Conservation (phyloP, 2,888 invertebrate species). For the Dryobota labecula region DNA sequence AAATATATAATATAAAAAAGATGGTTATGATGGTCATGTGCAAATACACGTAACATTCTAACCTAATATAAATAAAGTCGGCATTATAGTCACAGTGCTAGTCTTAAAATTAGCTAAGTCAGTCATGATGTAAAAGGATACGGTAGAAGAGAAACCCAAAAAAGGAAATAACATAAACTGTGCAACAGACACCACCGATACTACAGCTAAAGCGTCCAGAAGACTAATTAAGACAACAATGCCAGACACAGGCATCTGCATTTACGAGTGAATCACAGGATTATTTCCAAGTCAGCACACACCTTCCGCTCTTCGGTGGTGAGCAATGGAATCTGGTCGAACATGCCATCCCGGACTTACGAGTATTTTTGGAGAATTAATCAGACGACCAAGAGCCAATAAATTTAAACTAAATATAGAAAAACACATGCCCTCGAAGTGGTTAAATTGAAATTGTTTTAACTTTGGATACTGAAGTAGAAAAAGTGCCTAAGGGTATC, state of each 20-base stretch:
- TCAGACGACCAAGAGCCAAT: slow-evolving; percentile 48
- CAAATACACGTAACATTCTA: not conserved
- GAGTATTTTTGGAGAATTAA: slow-evolving; percentile 62
- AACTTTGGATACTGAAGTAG: slow-evolving; percentile 13
- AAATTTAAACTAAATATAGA: slow-evolving; percentile 49
- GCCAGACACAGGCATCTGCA: slow-evolving; percentile 38
- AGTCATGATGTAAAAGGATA: not conserved
- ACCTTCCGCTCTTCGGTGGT: slow-evolving; percentile 50
- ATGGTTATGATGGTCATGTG: not conserved
- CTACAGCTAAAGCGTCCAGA: slow-evolving; percentile 13
- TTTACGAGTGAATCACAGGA: slow-evolving; percentile 50
- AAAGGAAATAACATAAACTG: not conserved
- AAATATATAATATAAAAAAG: too few relatives aligned
- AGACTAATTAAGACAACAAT: slow-evolving; percentile 34
- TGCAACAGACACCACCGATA: not conserved
- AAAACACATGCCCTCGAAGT: slow-evolving; percentile 53
- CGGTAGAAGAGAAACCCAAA: not conserved
- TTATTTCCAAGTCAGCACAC: slow-evolving; percentile 41
- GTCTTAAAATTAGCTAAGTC: not conserved
- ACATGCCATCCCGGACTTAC: slow-evolving; percentile 43
- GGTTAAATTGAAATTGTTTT: slow-evolving; percentile 17
- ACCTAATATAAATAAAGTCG: not conserved
- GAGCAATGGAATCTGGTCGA: slow-evolving; percentile 49
- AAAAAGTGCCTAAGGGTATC: not conserved
- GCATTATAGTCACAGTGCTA: not conserved